These are phyloP conservation scores for Prosopocoilus inquinatus DNA, from an alignment of 2,888 invertebrate genomes.

Conservation along the genomic window DNA sequence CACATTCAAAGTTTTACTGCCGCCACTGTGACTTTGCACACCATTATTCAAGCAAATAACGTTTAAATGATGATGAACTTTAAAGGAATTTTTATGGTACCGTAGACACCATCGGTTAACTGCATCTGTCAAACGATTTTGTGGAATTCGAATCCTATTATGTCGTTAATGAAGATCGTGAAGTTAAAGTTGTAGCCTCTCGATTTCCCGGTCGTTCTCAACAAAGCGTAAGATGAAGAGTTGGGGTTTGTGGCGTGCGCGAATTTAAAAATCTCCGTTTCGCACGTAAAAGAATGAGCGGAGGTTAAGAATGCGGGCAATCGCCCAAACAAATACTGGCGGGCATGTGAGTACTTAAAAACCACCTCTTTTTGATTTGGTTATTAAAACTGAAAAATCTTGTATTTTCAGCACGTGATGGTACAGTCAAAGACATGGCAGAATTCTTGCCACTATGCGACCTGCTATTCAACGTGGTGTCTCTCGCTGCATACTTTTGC, in stretches of 20 bases:
- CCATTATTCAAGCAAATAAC: background rate
- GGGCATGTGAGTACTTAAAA: conserved; percentile 38
- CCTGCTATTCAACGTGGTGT: conserved; percentile 87
- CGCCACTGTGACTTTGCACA: background rate
- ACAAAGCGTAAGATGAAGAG: background rate
- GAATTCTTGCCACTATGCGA: conserved; percentile 91
- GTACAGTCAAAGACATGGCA: conserved; percentile 54
- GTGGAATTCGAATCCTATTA: conserved; percentile 1
- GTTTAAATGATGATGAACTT: background rate
- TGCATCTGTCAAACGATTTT: background rate
- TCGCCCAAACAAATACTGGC: conserved; percentile 45
- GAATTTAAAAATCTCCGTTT: background rate
- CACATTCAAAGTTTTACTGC: background rate
- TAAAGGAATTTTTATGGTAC: background rate
- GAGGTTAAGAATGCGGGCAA: conserved; percentile 51
- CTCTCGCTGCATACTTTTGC: conserved; percentile 86
- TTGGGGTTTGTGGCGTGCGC: background rate
- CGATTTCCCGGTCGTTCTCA: background rate
- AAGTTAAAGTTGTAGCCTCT: background rate
- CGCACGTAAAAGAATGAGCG: conserved; percentile 36
- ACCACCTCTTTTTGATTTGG: background rate
- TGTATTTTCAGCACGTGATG: conserved; percentile 45
- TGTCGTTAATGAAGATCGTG: background rate
- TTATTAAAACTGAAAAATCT: conserved; percentile 8
- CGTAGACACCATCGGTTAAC: conserved; percentile 1